Conservation (phyloP, 2,797 vertebrate species). For the Pipistrellus kuhlii region DNA sequence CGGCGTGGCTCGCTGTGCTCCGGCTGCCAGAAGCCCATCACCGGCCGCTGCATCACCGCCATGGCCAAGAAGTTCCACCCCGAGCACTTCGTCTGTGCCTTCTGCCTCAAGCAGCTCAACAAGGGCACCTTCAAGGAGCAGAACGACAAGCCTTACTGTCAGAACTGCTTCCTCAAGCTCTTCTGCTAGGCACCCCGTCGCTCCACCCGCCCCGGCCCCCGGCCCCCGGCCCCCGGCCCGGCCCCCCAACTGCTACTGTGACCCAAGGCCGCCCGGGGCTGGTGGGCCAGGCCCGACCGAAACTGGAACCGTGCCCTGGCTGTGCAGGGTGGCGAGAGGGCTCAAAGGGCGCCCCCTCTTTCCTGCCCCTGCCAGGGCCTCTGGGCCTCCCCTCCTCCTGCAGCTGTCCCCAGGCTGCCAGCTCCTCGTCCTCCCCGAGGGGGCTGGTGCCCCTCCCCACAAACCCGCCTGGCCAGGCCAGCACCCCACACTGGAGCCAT, state of each 20-base stretch:
- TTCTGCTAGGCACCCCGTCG: slow-evolving; percentile 91
- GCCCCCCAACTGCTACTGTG: slow-evolving; percentile 79
- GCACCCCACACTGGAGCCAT: slow-evolving; percentile 73
- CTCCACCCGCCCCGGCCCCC: slow-evolving; percentile 1
- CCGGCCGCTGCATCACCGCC: slow-evolving; percentile 98
- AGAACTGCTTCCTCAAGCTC: slow-evolving; percentile 98
- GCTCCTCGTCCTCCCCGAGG: background rate
- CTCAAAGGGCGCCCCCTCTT: background rate
- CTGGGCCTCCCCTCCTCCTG: background rate
- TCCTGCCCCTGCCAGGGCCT: background rate
- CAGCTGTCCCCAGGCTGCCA: background rate
- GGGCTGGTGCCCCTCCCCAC: background rate
- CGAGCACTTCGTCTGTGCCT: slow-evolving; percentile 99
- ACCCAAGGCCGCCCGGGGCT: slow-evolving; percentile 72
- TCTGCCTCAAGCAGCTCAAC: slow-evolving; percentile 99
- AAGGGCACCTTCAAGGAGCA: slow-evolving; percentile 99
- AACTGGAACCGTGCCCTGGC: slow-evolving; percentile 70
- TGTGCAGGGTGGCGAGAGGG: background rate
- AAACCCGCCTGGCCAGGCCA: background rate
- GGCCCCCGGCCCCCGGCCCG: slow-evolving; percentile 66
- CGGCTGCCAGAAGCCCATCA: slow-evolving; percentile 99
- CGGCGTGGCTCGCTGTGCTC: slow-evolving; percentile 97
- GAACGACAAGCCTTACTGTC: slow-evolving; percentile 99
- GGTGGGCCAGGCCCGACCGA: slow-evolving; percentile 27
- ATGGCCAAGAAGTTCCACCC: slow-evolving; percentile 99